Base-by-base conservation (phyloP, 2,113 vertebrate species). In the Dromaius novaehollandiae region DNA sequence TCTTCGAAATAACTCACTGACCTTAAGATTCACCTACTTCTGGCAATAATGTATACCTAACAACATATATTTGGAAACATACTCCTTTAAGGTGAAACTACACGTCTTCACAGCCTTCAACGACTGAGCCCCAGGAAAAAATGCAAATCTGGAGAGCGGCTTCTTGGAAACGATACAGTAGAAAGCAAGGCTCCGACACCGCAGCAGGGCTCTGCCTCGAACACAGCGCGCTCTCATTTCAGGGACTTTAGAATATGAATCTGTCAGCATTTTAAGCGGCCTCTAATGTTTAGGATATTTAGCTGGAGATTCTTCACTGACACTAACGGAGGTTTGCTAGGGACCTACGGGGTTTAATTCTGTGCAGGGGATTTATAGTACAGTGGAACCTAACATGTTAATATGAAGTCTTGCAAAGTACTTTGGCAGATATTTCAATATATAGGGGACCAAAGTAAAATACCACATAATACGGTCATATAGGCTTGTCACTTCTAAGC, bases 401-500 rank as follows among this genome's bases (percentile, higher is more conserved):
- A 89, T 79, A 56, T 79, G 87, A 79, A 75, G 36, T 42, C 68
- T 40, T 34, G 34, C 25, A 80, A 28, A 44, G 44, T 70, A 88
- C 58, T 91, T 86, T 40, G 44, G 44, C 46, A 66, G 79, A 66
- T 64, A 94, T 78, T 96, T 93, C 60, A 86, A 81, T 76, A 83
- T 53, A 68, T 1, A 81, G 50, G 25, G 50, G 84, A 94, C 89
- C 91, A 70, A 95, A 93, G 75, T 76, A 86, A 85, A 88, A 94
- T 32, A 80, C 13, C 44, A 63, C 55, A 71, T 64, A 88, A 94
- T 74, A 55, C 30, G 92, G 86, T 48, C 88, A 65, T 30, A 9
- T 28, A 56, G 73, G 42, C 61, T 90, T 89, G 83, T 88, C 89
- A 92, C 70, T 93, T 94, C 93, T 89, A 96, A 90, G 65, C 21